Base-by-base conservation (phyloP, 2,888 invertebrate species). In the Tuta absoluta region DNA sequence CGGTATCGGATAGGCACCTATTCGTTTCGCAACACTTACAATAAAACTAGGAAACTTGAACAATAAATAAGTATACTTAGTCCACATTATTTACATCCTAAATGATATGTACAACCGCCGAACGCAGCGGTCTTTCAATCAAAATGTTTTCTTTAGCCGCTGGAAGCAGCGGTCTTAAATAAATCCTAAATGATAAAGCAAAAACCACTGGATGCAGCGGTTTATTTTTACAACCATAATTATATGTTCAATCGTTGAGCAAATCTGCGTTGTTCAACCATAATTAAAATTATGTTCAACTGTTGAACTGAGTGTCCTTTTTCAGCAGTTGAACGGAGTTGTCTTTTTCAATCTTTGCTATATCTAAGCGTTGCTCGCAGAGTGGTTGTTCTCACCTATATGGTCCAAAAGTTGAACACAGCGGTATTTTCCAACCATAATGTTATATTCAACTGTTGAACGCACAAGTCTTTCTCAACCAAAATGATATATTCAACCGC, bases 41-140 rank as follows among this genome's bases (percentile, higher is more conserved):
- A 71, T 75, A 74, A 75, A 71, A 57, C 72, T 74, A 72, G 65
- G 70, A 72, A 75, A 71, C 69, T 72, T 71, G 70, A 72, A 67
- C 72, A 76, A 82, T 84, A 85, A 86, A 86, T 85, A 85, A 80
- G 63, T 74, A 72, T 80, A 85, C 86, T 86, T 85, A 82, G 80
- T 86, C 84, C 86, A 81, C 82, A 83, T 85, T 89, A 89, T 87
- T 89, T 87, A 89, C 87, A 89, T 82, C 83, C 81, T 88, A 86
- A 76, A 76, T 84, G 81, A 83, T 88, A 89, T 86, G 85, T 89
- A 89, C 86, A 89, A 81, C 77, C 86, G 56, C 56, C 3, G 56
- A 2, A 33, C n/a, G 17, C n/a, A 33, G 24, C 56, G 75, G 72
- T 76, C n/a, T 45, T 45, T 45, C 11, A 45, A n/a, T 4, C 45